These are phyloP conservation scores for Fulmarus glacialis DNA, from an alignment of 2,113 vertebrate genomes.

Conservation along the genomic window DNA sequence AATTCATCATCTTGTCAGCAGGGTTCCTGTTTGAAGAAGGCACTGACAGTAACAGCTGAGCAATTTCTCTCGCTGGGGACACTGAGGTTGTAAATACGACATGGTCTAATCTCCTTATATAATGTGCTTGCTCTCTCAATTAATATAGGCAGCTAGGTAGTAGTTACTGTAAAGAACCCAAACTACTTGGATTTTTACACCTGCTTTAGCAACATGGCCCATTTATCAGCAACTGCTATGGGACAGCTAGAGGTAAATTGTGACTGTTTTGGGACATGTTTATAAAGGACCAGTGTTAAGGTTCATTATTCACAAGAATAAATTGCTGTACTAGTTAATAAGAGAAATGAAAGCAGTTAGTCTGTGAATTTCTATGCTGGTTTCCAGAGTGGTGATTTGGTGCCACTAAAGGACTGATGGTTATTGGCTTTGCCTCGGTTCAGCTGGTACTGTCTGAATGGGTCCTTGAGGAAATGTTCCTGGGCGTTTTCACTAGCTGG, in stretches of 20 bases:
- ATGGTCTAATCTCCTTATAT: slow-evolving; percentile 35
- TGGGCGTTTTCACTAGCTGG: neutral
- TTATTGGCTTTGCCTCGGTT: neutral
- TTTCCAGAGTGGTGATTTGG: neutral
- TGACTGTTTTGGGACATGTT: neutral
- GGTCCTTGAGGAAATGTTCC: neutral
- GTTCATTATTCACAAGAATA: slow-evolving; percentile 14
- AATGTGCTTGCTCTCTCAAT: neutral
- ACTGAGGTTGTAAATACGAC: slow-evolving; percentile 2
- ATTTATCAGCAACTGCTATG: neutral
- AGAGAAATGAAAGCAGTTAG: neutral
- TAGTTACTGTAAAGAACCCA: neutral
- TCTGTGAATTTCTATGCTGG: neutral
- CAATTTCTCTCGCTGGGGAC: neutral
- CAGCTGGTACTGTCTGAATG: neutral
- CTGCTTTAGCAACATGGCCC: neutral
- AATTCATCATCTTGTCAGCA: slow-evolving; percentile 66
- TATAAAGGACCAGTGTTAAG: neutral
- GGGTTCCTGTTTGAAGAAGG: slow-evolving; percentile 43
- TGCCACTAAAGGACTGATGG: neutral
- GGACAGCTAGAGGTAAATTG: neutral
- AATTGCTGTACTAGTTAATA: neutral
- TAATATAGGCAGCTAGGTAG: neutral
- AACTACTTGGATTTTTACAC: neutral
- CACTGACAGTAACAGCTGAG: slow-evolving; percentile 40